Percentiles rank a stretch among this genome's conserved stretches.
These are phyloP conservation scores for Rhabditoides inermis DNA, from an alignment of 2,888 invertebrate genomes.

Conservation along the genomic window DNA sequence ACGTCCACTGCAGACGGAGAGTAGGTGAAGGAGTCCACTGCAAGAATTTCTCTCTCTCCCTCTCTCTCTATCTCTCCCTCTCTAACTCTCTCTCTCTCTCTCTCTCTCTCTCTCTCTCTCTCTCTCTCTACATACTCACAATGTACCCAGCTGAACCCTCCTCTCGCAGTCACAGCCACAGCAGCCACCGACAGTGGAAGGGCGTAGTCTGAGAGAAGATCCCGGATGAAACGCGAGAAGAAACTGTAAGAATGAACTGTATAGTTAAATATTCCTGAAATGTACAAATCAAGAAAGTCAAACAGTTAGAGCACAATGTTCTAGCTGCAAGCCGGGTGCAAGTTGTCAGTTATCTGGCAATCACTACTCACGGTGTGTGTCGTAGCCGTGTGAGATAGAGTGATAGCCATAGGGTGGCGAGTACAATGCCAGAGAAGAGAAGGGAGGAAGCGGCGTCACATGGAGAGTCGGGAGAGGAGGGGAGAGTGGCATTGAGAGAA, in stretches of 20 bases:
- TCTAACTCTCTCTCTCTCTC: slow-evolving; percentile 13
- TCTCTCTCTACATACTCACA: background rate
- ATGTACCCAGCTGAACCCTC: slow-evolving; percentile 18
- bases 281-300: too few species aligned
- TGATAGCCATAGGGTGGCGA: slow-evolving; percentile 38
- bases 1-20: slow-evolving; percentile 7
- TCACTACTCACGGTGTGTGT: too few species aligned
- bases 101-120: background rate
- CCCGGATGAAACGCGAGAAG: slow-evolving; percentile 9
- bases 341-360: too few species aligned
- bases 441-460: background rate
- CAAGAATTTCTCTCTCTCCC: slow-evolving; percentile 51
- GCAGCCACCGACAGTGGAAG: slow-evolving; percentile 21
- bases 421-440: background rate
- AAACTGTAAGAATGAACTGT: background rate
- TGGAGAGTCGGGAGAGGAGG: too few species aligned
- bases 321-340: too few species aligned
- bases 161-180: slow-evolving; percentile 16
- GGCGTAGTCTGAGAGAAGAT: slow-evolving; percentile 27
- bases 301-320: too few species aligned
- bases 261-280: slow-evolving; percentile 4
- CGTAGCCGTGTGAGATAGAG: slow-evolving; percentile 1
- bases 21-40: slow-evolving; percentile 19
- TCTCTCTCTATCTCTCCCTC: background rate
- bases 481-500: too few species aligned